Percentiles rank a stretch among this genome's conserved stretches.
These are phyloP conservation scores for Indri indri DNA, from an alignment of 2,113 vertebrate species.

Conservation along the genomic window DNA sequence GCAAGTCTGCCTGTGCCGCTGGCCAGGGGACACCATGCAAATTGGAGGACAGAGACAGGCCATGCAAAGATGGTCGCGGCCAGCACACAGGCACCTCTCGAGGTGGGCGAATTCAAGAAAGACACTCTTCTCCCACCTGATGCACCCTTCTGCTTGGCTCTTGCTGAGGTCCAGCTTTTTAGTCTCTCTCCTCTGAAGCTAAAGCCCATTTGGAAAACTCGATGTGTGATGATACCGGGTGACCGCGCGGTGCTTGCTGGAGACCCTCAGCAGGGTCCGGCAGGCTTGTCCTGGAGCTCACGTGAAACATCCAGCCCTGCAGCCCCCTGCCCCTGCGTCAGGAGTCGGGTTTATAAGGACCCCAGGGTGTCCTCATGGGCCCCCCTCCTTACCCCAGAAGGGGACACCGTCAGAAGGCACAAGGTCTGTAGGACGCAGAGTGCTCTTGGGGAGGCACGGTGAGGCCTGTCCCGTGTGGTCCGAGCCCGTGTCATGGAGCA, in stretches of 20 bases:
- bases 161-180: background rate
- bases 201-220: background rate
- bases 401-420: background rate
- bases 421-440: background rate
- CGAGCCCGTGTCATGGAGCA: too few relatives aligned
- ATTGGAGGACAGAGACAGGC: background rate
- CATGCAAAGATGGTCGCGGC: background rate
- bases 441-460: background rate
- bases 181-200: background rate
- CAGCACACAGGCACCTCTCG: background rate
- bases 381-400: background rate
- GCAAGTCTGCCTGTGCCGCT: background rate
- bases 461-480: background rate
- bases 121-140: background rate
- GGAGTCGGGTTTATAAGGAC: background rate
- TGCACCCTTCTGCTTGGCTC: background rate
- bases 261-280: background rate
- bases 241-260: background rate
- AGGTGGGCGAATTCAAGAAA: background rate
- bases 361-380: background rate
- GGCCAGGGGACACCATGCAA: background rate
- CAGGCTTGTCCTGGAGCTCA: background rate
- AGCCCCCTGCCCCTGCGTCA: background rate
- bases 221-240: fast-evolving
- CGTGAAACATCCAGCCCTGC: background rate